Base-by-base conservation (phyloP, 2,797 vertebrate genomes). In the Gila robusta region DNA sequence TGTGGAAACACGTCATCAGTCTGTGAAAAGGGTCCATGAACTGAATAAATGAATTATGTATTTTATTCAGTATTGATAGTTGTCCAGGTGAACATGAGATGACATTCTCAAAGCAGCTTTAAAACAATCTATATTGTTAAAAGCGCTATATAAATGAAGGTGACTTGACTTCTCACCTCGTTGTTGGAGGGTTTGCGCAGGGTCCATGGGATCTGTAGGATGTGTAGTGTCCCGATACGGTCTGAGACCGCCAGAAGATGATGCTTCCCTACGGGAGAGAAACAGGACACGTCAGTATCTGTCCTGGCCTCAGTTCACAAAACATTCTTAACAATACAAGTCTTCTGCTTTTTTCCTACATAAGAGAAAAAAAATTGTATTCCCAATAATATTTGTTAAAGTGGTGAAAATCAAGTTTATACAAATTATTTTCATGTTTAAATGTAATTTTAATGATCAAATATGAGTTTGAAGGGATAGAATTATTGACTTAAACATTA, bases 221-320 rank as follows among this genome's bases (percentile, higher is more conserved):
- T 91, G 82, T 94, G 95, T 69, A 98, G 91, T 1, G 95, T 94
- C 83, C 98, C 98, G 49, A 94, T 92, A 73, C 96, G 92, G 47
- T 99, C 97, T 12, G 95, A 94, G 88, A 97, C 92, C 1, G 97
- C 97, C 92, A 99, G 91, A 89, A 98, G 95, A 83, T 99, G 96
- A 90, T 98, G 96, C 91, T 96, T 97, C 59, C 94, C 97, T 98
- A 82, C 73, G 23, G 26, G 52, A 74, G 23, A 84, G 32, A 56
- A 54, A 76, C 2, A 2, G 28, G 3, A 32, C 19, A 4, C 0
- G 11, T 59, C 17, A 37, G 32, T 5, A 14, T 37, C 28, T 47
- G 44, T 47, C 44, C 3, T 16, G 28, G n/a, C 1, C n/a, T 62
- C 23, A 26, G n/a, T 26, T 12, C 59, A 62, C 5, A n/a, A 16